Conservation (phyloP, 2,888 invertebrate species). For the Ennomos quercinarius region DNA sequence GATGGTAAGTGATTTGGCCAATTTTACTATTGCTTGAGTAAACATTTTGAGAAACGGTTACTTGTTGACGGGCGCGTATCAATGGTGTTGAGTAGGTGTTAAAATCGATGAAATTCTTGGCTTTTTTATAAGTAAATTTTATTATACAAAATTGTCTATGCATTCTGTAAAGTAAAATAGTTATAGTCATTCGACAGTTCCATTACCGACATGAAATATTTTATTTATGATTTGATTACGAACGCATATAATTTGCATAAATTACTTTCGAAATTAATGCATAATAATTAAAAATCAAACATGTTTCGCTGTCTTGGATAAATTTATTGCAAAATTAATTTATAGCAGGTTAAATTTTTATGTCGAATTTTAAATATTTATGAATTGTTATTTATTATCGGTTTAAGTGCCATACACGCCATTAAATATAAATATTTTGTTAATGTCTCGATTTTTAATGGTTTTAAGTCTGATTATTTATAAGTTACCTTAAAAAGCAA, state of each 20-base stretch:
- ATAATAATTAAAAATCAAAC: conserved; percentile 48
- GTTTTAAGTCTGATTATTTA: conserved; percentile 27
- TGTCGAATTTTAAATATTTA: conserved; percentile 62
- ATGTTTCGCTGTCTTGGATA: conserved; percentile 51
- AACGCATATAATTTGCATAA: conserved; percentile 39
- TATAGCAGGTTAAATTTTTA: conserved; percentile 59
- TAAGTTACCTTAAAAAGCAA: conserved; percentile 11
- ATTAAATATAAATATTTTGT: conserved; percentile 33
- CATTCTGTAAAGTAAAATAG: background rate
- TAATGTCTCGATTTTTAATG: conserved; percentile 28
- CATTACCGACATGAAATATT: conserved; percentile 13
- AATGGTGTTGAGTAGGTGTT: conserved; percentile 9
- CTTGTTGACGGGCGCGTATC: conserved; percentile 1
- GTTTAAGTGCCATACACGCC: conserved; percentile 24
- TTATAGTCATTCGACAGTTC: background rate
- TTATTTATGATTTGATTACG: conserved; percentile 11
- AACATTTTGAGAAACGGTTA: conserved; percentile 25
- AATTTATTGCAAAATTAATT: conserved; percentile 64
- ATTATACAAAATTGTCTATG: conserved; percentile 17
- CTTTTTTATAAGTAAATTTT: background rate
- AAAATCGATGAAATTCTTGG: conserved; percentile 2
- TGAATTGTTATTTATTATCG: conserved; percentile 37
- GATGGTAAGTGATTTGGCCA: conserved; percentile 64
- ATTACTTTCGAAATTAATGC: conserved; percentile 41
- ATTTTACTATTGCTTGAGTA: conserved; percentile 50